Evolutionary conservation across 2,888 invertebrate genomes (phyloP), one percentile per base, ranked within the genome.

Genomic region (Andrena minutula): DNA sequence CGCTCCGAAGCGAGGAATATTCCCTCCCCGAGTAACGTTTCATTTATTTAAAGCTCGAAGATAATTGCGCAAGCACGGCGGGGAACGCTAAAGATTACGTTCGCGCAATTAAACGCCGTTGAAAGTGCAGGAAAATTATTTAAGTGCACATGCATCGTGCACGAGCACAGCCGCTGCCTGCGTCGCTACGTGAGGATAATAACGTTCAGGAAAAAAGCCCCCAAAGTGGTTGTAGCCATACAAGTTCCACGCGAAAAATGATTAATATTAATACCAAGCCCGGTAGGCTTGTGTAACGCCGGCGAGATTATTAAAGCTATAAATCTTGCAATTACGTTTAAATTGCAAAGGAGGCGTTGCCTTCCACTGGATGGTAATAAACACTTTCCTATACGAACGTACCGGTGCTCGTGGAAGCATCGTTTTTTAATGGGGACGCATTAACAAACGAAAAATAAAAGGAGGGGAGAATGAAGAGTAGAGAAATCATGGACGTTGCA

Each of bases 201-300:
- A 86, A 83, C 73, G 76, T 85, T 83, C 75, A 58, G 68, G 58
- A 72, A 81, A 85, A 79, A 68, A 75, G 68, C 64, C 60, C 64
- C 71, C 69, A 81, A 77, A 86, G 79, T 77, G 81, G 77, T 83
- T 75, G 66, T 71, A 77, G 68, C 66, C 73, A 49, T 79, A 72
- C 76, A 63, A 71, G 79, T 79, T 74, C 71, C 76, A 41, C 28
- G 72, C 77, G 75, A 84, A 75, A 76, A 74, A 84, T 84, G 71
- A 88, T 88, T 84, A 86, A 87, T 88, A 88, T 88, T 88, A 84
- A 88, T 84, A 82, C 71, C 78, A 69, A 74, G 49, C 23, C 51
- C 73, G 68, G 64, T 77, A 74, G 61, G 74, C 58, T 73, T 35
- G 76, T 61, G 69, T 70, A 63, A 70, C 79, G 58, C 64, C 71